These are phyloP conservation scores for Yoshiicerus persimilis DNA, from an alignment of 1,140 invertebrate genomes.

Conservation along the genomic window DNA sequence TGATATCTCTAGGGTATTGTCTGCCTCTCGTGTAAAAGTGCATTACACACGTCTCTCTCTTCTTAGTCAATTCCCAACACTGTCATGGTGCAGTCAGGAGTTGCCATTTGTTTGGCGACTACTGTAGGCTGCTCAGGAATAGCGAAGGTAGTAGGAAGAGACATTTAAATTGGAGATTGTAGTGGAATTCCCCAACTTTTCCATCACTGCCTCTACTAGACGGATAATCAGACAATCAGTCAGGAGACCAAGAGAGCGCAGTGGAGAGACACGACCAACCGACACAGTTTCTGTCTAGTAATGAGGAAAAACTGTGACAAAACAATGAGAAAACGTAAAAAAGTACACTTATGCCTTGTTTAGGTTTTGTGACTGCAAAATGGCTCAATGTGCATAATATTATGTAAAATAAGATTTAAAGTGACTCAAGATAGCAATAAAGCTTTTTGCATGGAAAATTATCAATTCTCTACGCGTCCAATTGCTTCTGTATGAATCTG, in stretches of 20 bases:
- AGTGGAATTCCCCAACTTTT: background rate
- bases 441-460: background rate
- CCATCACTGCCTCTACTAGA: background rate
- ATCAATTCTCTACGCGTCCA: background rate
- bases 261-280: background rate
- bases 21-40: background rate
- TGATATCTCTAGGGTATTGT: background rate
- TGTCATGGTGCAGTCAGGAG: too few species aligned
- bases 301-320: background rate
- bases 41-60: background rate
- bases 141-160: background rate
- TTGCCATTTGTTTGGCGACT: too few species aligned
- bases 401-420: background rate
- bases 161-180: background rate
- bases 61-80: too few species aligned
- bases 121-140: too few species aligned
- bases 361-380: background rate
- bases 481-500: background rate
- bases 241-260: background rate
- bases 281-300: background rate
- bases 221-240: background rate
- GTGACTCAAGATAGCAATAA: background rate
- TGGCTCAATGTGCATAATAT: background rate
- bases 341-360: background rate
- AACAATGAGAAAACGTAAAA: background rate